phyloP scores from a whole-genome alignment of 2,888 invertebrate species.

The Holacanthella duospinosa region DNA sequence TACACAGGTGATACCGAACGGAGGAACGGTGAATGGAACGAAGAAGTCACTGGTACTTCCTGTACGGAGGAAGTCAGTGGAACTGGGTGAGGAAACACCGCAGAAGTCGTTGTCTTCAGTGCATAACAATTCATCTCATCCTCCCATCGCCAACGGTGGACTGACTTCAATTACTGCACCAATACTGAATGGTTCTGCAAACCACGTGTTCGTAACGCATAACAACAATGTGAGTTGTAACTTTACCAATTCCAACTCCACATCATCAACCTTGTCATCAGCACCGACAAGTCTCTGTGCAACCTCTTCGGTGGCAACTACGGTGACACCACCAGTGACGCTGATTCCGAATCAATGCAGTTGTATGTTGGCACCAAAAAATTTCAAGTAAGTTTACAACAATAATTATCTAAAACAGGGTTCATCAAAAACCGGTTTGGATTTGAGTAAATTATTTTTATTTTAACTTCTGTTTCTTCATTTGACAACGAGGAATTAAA shows the following conservation, averaged over 20 bases:
- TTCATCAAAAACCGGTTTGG: background rate
- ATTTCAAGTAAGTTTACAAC: background rate
- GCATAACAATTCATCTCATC: constrained; percentile 1
- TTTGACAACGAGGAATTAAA: too few relatives aligned
- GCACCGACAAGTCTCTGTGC: background rate
- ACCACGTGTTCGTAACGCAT: constrained; percentile 3
- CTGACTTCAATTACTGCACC: background rate
- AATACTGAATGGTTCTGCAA: constrained; percentile 4
- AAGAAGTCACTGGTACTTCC: background rate
- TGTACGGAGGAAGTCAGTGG: background rate
- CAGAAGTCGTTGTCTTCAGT: background rate
- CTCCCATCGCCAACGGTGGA: background rate
- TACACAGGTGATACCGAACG: background rate
- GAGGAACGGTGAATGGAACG: background rate
- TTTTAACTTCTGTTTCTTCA: too few relatives aligned
- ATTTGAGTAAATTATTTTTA: too few relatives aligned
- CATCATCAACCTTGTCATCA: background rate
- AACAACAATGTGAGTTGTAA: constrained; percentile 3
- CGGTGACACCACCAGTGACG: constrained; percentile 1
- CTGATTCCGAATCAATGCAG: constrained; percentile 5
- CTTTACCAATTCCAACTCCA: constrained; percentile 3
- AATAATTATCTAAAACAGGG: background rate
- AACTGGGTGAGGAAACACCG: background rate
- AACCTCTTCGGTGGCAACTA: background rate
- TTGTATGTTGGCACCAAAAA: background rate